Evolutionary conservation across 2,888 invertebrate genomes (phyloP).

Genomic region (Sialis fuliginosa): DNA sequence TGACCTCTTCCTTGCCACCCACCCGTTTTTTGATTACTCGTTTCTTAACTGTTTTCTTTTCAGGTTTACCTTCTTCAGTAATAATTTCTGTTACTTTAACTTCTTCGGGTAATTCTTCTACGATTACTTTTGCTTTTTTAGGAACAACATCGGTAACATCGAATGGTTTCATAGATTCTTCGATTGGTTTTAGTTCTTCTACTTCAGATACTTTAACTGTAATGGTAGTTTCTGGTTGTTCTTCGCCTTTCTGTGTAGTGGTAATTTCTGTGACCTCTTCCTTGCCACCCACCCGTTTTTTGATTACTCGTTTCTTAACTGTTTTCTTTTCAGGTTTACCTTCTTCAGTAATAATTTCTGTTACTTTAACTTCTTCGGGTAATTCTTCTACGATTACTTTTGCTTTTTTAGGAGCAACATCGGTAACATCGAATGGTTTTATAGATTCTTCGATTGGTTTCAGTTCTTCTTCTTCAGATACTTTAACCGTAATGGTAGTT

Average conservation of each 20-base stretch:
- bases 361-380: constrained; percentile 15
- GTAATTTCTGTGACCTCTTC: constrained; percentile 20
- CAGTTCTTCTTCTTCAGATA: constrained; percentile 8
- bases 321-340: constrained; percentile 17
- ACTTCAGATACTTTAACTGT: constrained; percentile 10
- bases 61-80: constrained; percentile 21
- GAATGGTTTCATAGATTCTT: constrained; percentile 9
- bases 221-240: constrained; percentile 16
- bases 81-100: constrained; percentile 16
- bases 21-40: constrained; percentile 15
- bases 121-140: constrained; percentile 7
- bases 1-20: constrained; percentile 15
- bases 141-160: too few species aligned
- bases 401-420: constrained; percentile 1
- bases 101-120: constrained; percentile 11
- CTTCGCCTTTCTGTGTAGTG: constrained; percentile 23
- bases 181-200: constrained; percentile 5
- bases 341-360: constrained; percentile 18
- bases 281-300: constrained; percentile 11
- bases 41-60: constrained; percentile 19
- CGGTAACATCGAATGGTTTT: constrained; percentile 4
- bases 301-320: constrained; percentile 14
- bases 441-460: constrained; percentile 8
- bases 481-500: constrained; percentile 8
- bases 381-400: constrained; percentile 13